Conservation (phyloP, 2,113 vertebrate species). For the Corythornis cristatus region DNA sequence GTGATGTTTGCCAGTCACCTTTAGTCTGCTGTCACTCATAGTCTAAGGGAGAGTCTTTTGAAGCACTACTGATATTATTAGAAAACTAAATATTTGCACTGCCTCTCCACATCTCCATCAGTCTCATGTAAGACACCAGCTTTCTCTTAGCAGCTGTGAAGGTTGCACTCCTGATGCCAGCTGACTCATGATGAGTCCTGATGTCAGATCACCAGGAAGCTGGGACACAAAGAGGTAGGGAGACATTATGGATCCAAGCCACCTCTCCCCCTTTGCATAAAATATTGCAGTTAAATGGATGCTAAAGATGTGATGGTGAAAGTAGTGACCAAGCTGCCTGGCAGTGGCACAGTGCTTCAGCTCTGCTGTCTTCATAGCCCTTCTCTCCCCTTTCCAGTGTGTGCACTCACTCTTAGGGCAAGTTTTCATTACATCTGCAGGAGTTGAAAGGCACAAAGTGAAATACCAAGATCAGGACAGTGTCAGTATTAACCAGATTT, state of each 20-base stretch:
- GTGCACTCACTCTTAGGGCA: rapidly evolving
- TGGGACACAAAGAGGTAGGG: not conserved
- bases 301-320: not conserved
- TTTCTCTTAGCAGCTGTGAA: not conserved
- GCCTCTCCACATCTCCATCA: not conserved
- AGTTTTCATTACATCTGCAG: not conserved
- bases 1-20: not conserved
- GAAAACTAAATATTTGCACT: conserved; percentile 57
- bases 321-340: not conserved
- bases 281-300: not conserved
- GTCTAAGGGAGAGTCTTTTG: not conserved
- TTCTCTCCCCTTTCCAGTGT: not conserved
- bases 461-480: not conserved
- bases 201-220: not conserved
- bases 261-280: not conserved
- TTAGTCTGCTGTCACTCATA: not conserved
- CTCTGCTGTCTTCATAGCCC: not conserved
- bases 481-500: not conserved
- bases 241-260: not conserved
- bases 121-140: not conserved
- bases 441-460: not conserved
- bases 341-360: not conserved
- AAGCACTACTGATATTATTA: not conserved
- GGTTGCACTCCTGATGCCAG: not conserved
- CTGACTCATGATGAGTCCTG: not conserved